Evolutionary conservation across 2,113 vertebrate species (phyloP), one percentile per base, ranked within the genome.

Genomic region (Numenius arquata): DNA sequence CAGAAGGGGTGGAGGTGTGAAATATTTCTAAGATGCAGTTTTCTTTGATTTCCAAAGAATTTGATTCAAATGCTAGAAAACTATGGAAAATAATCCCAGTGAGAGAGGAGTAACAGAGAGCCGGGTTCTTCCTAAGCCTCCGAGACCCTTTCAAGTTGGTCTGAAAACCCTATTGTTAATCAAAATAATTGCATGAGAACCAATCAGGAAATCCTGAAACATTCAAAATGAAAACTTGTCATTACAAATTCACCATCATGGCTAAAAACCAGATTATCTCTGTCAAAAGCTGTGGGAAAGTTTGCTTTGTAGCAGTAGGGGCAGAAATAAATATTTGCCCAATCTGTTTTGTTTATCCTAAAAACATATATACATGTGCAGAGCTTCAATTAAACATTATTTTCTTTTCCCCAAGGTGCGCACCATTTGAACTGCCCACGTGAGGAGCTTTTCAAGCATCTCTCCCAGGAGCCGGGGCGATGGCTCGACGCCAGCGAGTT

Each of bases 151-250:
- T 97, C 88, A 96, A 92, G 91, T 92, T 77, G 32, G 72, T 81
- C 73, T 96, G 93, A 97, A 95, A 96, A 82, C 91, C 80, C 89
- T 68, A 55, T 29, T 87, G 80, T 95, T 96, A 96, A 97, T 97
- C 88, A 96, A 94, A 96, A 61, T 96, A 97, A 96, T 97, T 97
- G 87, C 92, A 53, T 90, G 83, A 93, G 92, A 96, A 95, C 95
- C 91, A 43, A 75, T 95, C 95, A 96, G 94, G 71, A 96, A 96
- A 94, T 84, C 83, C 94, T 38, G 59, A 93, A 95, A 74, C 62
- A 95, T 89, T 96, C 67, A 43, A 66, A 96, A 76, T 48, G 92
- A 97, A 96, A 94, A 74, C 63, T 94, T 97, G 96, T 95, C 97
- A 83, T 70, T 88, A 65, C 77, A 92, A 95, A 96, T 95, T 90